Base-by-base conservation (phyloP, 2,888 invertebrate species). In the Trichogramma evanescens region DNA sequence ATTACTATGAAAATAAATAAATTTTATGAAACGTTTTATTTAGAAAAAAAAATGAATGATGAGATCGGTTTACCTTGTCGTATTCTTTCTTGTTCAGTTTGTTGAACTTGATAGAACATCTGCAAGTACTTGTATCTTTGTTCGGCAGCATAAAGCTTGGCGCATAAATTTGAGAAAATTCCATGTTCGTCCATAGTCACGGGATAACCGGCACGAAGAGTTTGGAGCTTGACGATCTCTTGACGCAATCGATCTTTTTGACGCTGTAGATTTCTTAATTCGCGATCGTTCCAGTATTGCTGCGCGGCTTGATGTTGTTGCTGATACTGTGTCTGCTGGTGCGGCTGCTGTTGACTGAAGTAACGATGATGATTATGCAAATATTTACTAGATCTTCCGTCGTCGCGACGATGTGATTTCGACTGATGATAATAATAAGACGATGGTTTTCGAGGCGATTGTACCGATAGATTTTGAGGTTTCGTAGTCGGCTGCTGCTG, bases 81-180 rank as follows among this genome's bases (percentile, higher is more conserved):
- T 58, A 85, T 77, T 65, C 82, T 80, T 71, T 86, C 85, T n/a
- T 84, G 82, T 68, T 84, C 82, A 57, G 82, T 81, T 69, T 86
- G 86, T 69, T 86, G 86, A 69, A 84, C 84, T 63, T 84, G 83
- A 62, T 86, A 78, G 55, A 83, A 82, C 65, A 82, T 77, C 72
- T 86, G 84, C 63, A 87, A 75, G 74, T 84, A 84, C 65, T 84
- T 81, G 72, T 85, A 84, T 64, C 83, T 82, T 67, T 85, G 81
- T 70, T 87, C 87, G 67, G 87, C 79, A 66, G 80, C 79, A 62
- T 73, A 75, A 59, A 79, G 66, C 65, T 75, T 74, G 63, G 72
- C 69, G 61, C 68, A 72, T 2, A 76, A 58, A 57, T 56, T 39
- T 59, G 67, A 50, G 66, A 70, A 8, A 67, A 66, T 42, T 70